phyloP scores from a whole-genome alignment of 2,797 vertebrate genomes.

The Thamnophis elegans region DNA sequence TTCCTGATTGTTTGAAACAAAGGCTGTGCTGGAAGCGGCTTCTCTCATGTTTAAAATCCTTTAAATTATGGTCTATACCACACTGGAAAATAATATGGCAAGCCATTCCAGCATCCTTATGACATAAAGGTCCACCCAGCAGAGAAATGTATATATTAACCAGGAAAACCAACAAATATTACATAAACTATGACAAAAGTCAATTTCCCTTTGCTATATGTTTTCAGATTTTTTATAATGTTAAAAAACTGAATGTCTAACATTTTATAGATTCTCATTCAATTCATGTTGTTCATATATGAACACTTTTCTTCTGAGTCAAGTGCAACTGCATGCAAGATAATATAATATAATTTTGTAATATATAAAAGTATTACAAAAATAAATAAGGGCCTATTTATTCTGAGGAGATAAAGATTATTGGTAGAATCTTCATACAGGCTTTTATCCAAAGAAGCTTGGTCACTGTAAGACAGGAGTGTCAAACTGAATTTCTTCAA shows the following conservation, averaged over 20 bases:
- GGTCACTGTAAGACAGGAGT: not conserved
- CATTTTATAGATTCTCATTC: not conserved
- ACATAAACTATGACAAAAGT: not conserved
- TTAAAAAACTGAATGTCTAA: not conserved
- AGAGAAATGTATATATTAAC: not conserved
- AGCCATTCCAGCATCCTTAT: not conserved
- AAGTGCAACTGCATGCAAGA: not conserved
- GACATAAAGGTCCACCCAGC: not conserved
- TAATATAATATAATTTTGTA: too few species aligned
- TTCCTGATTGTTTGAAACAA: not conserved
- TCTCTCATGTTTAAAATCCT: not conserved
- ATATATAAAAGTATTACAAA: not conserved
- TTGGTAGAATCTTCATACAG: not conserved
- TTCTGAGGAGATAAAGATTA: not conserved
- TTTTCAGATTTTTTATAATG: not conserved
- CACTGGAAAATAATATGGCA: not conserved
- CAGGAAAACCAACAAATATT: not conserved
- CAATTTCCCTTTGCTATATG: not conserved
- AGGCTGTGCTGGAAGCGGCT: not conserved
- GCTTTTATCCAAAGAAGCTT: conserved; percentile 1
- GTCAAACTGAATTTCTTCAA: too few species aligned
- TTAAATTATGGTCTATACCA: not conserved
- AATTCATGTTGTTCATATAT: not conserved
- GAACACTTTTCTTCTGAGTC: not conserved
- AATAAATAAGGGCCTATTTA: not conserved